Evolutionary conservation across 2,888 invertebrate species (phyloP), one percentile per base, ranked within the genome.

Genomic region (Celastrina argiolus): DNA sequence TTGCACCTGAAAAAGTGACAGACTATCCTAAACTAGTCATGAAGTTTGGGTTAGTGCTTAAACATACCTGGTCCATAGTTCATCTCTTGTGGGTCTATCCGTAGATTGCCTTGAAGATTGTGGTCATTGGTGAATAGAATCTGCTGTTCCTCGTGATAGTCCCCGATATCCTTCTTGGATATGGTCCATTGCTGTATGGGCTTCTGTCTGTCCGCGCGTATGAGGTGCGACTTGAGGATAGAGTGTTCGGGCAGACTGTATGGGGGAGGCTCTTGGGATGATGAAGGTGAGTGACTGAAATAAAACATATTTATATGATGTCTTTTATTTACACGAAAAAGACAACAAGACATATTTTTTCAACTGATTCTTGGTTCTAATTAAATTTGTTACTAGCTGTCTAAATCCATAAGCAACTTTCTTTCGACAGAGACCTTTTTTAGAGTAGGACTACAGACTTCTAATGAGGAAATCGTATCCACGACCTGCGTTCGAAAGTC

Each of bases 141-240:
- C 71, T 91, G 88, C 65, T 91, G 88, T 66, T 91, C 88, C 65
- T 89, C 90, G 0, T 88, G 87, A 42, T 85, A 87, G 36, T 87
- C 88, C 0, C 88, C 88, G 0, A 84, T 82, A 66, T 90, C 88
- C 69, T 89, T 87, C 78, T 90, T 91, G 0, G 88, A 88, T 66
- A 92, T 92, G 0, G 91, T 92, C 92, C 92, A 92, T 64, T 91
- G 91, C 16, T 88, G 88, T 26, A 85, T 72, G 0, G 84, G 83
- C 56, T 85, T 85, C 39, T 82, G 72, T 0, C 79, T 76, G 1
- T 82, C 83, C 2, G 79, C 70, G 0, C 87, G 76, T 8, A 86
- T 84, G 3, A 92, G 80, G 67, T 91, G 91, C 0, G 90, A 86
- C 70, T 92, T 91, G 10, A 91, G 82, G 66, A 92, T 91, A 0